Conservation (phyloP, 2,888 invertebrate species). For the Lepidochrysops patricia region DNA sequence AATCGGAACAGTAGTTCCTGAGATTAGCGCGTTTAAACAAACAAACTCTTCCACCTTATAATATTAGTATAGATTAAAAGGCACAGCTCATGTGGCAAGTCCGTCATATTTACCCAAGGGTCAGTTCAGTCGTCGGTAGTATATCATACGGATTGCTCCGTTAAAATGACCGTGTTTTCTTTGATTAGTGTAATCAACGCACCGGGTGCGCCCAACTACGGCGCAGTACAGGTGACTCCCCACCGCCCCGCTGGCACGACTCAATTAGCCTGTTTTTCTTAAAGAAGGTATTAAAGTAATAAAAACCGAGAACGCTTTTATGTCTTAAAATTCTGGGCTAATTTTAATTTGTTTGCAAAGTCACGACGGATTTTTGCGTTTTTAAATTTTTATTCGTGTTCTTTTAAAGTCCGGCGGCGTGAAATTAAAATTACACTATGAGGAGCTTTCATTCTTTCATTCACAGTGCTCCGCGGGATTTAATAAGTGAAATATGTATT, state of each 20-base stretch:
- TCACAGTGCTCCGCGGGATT: not conserved
- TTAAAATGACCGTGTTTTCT: slow-evolving; percentile 72
- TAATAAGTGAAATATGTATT: slow-evolving; percentile 11
- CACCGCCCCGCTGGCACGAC: too few relatives aligned
- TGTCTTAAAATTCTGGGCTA: slow-evolving; percentile 10
- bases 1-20: too few relatives aligned
- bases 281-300: slow-evolving; percentile 38
- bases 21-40: too few relatives aligned
- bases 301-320: slow-evolving; percentile 28
- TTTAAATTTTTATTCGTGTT: not conserved
- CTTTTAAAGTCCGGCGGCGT: not conserved
- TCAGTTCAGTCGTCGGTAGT: not conserved
- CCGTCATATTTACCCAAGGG: not conserved
- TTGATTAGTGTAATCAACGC: slow-evolving; percentile 71
- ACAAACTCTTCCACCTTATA: too few relatives aligned
- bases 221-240: slow-evolving; percentile 55
- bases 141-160: slow-evolving; percentile 32
- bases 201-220: slow-evolving; percentile 58
- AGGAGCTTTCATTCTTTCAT: not conserved
- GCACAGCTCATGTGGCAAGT: not conserved
- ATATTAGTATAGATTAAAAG: too few relatives aligned
- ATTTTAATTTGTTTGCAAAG: slow-evolving; percentile 2
- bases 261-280: slow-evolving; percentile 58
- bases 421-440: not conserved
- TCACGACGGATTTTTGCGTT: not conserved